phyloP scores from a whole-genome alignment of 2,797 vertebrate genomes.

The Argentina silus region DNA sequence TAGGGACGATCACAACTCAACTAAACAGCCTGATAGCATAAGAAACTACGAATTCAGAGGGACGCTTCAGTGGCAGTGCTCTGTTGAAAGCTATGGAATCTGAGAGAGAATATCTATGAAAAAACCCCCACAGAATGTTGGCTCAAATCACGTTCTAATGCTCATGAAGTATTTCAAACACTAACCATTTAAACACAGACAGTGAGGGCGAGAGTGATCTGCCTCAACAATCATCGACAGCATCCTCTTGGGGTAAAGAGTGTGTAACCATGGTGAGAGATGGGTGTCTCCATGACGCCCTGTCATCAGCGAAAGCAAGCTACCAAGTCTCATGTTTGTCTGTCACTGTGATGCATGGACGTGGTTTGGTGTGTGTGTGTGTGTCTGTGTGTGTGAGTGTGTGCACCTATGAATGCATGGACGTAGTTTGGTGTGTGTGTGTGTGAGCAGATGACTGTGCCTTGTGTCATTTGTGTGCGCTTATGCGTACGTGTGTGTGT shows the following conservation, averaged over 20 bases:
- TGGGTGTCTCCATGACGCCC: slow-evolving; percentile 77
- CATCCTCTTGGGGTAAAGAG: slow-evolving; percentile 65
- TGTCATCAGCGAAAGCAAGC: slow-evolving; percentile 54
- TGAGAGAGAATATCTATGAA: too few species aligned
- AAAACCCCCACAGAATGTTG: too few species aligned
- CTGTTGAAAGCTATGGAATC: too few species aligned
- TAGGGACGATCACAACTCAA: too few species aligned
- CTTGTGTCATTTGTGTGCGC: too few species aligned
- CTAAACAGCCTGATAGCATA: too few species aligned
- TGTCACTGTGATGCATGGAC: slow-evolving; percentile 55
- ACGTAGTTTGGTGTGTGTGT: slow-evolving; percentile 9
- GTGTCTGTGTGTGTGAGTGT: not conserved
- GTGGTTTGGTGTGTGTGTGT: slow-evolving; percentile 45
- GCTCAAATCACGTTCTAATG: too few species aligned
- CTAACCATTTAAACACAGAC: too few species aligned
- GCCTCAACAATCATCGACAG: slow-evolving; percentile 21
- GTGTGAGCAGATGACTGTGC: not conserved
- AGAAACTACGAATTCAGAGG: too few species aligned
- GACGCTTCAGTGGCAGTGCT: too few species aligned
- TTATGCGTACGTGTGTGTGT: slow-evolving; percentile 14
- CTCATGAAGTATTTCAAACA: too few species aligned
- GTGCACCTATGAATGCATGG: not conserved
- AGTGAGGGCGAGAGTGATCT: not conserved
- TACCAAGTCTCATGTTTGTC: slow-evolving; percentile 23
- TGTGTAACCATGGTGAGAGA: slow-evolving; percentile 73